A percentile compares a stretch with the other conserved stretches of the same genome.
Evolutionary conservation across 2,888 invertebrate species (phyloP).

Genomic region (Watsonalla binaria): DNA sequence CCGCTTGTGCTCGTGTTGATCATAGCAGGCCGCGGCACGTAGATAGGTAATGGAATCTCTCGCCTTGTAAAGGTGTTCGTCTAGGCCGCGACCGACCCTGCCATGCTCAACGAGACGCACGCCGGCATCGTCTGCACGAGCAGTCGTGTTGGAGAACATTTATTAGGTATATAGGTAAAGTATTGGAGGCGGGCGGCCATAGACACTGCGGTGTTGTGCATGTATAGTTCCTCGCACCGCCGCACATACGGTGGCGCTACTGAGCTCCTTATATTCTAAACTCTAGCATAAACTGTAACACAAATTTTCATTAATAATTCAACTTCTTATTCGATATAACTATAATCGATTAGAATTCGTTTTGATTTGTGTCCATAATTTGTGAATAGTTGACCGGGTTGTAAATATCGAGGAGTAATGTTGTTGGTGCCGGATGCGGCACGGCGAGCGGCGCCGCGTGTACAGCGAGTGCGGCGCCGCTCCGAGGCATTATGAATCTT

Average conservation of each 20-base stretch:
- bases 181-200: slow-evolving; percentile 71
- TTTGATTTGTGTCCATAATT: slow-evolving; percentile 61
- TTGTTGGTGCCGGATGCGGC: slow-evolving; percentile 71
- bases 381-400: slow-evolving; percentile 62
- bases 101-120: slow-evolving; percentile 45
- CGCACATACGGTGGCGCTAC: slow-evolving; percentile 68
- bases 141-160: slow-evolving; percentile 68
- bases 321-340: slow-evolving; percentile 59
- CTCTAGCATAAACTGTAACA: slow-evolving; percentile 72
- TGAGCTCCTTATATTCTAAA: slow-evolving; percentile 76
- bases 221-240: slow-evolving; percentile 78
- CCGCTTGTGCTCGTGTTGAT: slow-evolving; percentile 56
- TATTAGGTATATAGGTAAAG: slow-evolving; percentile 71
- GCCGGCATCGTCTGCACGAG: slow-evolving; percentile 57
- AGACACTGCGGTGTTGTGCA: slow-evolving; percentile 74
- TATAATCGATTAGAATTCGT: slow-evolving; percentile 53
- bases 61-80: slow-evolving; percentile 41
- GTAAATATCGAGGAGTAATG: slow-evolving; percentile 62
- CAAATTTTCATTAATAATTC: slow-evolving; percentile 63
- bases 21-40: slow-evolving; percentile 33
- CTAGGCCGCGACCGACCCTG: slow-evolving; percentile 23
- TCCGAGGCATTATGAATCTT: slow-evolving; percentile 76
- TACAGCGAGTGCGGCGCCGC: slow-evolving; percentile 32
- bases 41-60: slow-evolving; percentile 48
- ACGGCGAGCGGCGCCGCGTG: slow-evolving; percentile 48